Conservation (phyloP, 2,797 vertebrate species). For the Pangasius sanitwongsei region DNA sequence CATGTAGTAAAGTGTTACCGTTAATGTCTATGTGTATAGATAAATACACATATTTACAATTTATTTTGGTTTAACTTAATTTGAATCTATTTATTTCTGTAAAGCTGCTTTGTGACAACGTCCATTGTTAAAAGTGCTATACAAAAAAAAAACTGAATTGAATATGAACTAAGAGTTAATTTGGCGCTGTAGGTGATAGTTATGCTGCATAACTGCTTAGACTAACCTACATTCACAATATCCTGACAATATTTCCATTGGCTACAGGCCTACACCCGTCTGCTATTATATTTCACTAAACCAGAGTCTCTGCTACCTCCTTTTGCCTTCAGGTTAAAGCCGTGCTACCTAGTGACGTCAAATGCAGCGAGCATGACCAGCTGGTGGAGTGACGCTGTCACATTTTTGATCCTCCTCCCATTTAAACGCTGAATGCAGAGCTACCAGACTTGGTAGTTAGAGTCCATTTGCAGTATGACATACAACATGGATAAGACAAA, state of each 20-base stretch:
- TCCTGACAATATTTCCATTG: not conserved
- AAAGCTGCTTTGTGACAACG: too few species aligned
- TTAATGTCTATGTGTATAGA: not conserved
- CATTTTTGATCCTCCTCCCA: constrained; percentile 26
- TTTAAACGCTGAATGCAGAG: constrained; percentile 11
- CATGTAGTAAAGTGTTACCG: not conserved
- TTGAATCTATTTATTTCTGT: too few species aligned
- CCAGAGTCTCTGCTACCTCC: constrained; percentile 5
- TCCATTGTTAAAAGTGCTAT: too few species aligned
- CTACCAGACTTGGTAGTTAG: not conserved
- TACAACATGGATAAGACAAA: constrained; percentile 11
- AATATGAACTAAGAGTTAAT: not conserved
- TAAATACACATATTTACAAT: too few species aligned
- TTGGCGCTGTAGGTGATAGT: not conserved
- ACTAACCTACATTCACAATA: not conserved
- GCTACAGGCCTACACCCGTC: not conserved
- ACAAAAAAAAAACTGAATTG: too few species aligned
- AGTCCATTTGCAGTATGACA: not conserved
- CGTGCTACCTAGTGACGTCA: constrained; percentile 16
- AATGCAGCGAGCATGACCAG: constrained; percentile 2
- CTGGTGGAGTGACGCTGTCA: not conserved
- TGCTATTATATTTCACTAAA: not conserved
- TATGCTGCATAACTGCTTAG: not conserved
- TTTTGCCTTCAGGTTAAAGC: constrained; percentile 13
- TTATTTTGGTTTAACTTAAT: too few species aligned